Evolutionary conservation across 2,113 vertebrate species (phyloP).

Genomic region (Peromyscus californicus): DNA sequence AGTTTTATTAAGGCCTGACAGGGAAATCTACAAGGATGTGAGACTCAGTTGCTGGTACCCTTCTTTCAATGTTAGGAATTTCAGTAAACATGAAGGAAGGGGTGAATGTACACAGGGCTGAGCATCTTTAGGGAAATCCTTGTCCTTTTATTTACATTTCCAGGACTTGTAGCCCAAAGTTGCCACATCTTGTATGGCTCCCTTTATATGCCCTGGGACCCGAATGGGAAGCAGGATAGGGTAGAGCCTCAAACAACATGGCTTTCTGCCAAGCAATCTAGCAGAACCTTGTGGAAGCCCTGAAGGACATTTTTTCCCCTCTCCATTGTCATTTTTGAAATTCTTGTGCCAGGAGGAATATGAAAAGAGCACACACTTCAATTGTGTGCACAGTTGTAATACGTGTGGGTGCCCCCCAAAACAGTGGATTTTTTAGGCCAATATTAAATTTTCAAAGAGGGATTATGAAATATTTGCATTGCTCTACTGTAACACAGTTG

Average conservation of each 20-base stretch:
- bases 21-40: slow-evolving; percentile 16
- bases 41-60: background rate
- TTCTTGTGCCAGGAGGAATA: slow-evolving; percentile 15
- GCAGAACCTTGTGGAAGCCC: background rate
- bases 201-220: slow-evolving; percentile 9
- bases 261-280: slow-evolving; percentile 15
- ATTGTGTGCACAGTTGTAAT: slow-evolving; percentile 43
- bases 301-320: background rate
- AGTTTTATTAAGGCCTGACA: background rate
- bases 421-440: slow-evolving; percentile 51
- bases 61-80: background rate
- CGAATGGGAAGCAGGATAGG: background rate
- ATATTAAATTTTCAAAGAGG: slow-evolving; percentile 71
- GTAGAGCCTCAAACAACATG: background rate
- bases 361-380: slow-evolving; percentile 23
- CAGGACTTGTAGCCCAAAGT: background rate
- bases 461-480: slow-evolving; percentile 66
- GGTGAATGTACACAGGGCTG: background rate
- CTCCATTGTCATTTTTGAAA: background rate
- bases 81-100: slow-evolving; percentile 34
- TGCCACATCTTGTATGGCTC: background rate
- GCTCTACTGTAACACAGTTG: slow-evolving; percentile 14
- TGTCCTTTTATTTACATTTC: slow-evolving; percentile 59
- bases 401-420: slow-evolving; percentile 23
- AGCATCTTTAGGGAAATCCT: slow-evolving; percentile 41